Evolutionary conservation across 2,888 invertebrate genomes (phyloP).

Genomic region (Laothoe populi): DNA sequence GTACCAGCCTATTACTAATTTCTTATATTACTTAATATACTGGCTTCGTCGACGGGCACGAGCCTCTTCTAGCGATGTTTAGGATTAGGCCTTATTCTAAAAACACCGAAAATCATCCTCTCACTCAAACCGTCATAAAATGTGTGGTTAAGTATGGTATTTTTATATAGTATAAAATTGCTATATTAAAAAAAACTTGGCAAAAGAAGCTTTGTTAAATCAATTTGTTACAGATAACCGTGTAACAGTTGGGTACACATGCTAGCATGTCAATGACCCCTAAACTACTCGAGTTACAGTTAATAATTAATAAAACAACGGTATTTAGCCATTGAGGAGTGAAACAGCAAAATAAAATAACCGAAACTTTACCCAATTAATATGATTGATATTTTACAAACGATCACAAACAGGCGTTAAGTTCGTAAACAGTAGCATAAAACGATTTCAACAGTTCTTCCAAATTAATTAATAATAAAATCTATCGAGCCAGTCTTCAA

Average conservation of each 20-base stretch:
- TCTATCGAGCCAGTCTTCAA: not conserved
- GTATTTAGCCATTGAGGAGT: slow-evolving; percentile 55
- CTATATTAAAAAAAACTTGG: slow-evolving; percentile 23
- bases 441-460: not conserved
- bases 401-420: not conserved
- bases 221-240: slow-evolving; percentile 51
- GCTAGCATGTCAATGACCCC: slow-evolving; percentile 60
- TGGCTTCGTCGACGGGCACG: too few relatives aligned
- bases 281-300: slow-evolving; percentile 67
- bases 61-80: too few relatives aligned
- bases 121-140: too few relatives aligned
- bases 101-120: too few relatives aligned
- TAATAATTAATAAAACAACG: slow-evolving; percentile 77
- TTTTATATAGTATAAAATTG: not conserved
- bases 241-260: slow-evolving; percentile 54
- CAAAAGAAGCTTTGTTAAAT: slow-evolving; percentile 40
- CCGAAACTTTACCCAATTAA: slow-evolving; percentile 35
- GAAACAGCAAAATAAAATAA: slow-evolving; percentile 48
- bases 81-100: too few relatives aligned
- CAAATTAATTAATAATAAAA: not conserved
- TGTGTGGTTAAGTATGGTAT: not conserved
- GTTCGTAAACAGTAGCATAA: slow-evolving; percentile 5
- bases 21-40: too few relatives aligned
- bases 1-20: too few relatives aligned
- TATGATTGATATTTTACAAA: slow-evolving; percentile 25